Evolutionary conservation across 1,140 invertebrate genomes (phyloP), one percentile per base, ranked within the genome.

Genomic region (Drosophila pachea): DNA sequence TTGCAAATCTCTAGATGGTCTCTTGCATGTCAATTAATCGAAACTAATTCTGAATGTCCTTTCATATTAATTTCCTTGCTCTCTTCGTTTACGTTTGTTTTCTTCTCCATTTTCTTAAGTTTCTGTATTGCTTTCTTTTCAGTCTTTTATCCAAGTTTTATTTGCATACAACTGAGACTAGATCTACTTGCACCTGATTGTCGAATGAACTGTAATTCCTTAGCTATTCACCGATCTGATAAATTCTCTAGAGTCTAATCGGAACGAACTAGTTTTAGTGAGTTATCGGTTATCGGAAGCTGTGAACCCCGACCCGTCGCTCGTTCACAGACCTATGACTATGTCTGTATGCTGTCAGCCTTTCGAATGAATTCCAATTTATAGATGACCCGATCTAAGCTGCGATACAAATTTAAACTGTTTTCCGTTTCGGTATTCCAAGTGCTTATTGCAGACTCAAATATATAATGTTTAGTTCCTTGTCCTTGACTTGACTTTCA

Each of bases 121-220:
- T 40, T 0, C 3, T 58, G 59, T 56, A 32, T 5, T 31, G n/a
- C 45, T 16, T 38, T 11, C 43, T 62, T 36, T 33, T 67, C 22
- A 4, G 50, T 45, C 71, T 38, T 9, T 40, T 16, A 38, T 62
- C 47, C 53, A 68, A 75, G 22, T 56, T 66, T 66, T 59, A 72
- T 75, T 78, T 84, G 78, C 75, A 59, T 84, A 68, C 68, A 72
- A 49, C 56, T 11, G 50, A 68, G 73, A 76, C 54, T 66, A 79
- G 68, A 79, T 83, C 22, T 22, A 68, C 47, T 71, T 86, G 78
- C 78, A 82, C 78, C 61, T 78, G 78, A 67, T 83, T 82, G 78
- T 55, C 69, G 82, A 84, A 86, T 84, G 81, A 81, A 73, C 42
- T 86, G 69, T 68, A 58, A 84, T 65, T 73, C 65, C 66, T 63